Evolutionary conservation across 2,888 invertebrate genomes (phyloP), one percentile per base, ranked within the genome.

Genomic region (Liopterus haemorrhoidalis): DNA sequence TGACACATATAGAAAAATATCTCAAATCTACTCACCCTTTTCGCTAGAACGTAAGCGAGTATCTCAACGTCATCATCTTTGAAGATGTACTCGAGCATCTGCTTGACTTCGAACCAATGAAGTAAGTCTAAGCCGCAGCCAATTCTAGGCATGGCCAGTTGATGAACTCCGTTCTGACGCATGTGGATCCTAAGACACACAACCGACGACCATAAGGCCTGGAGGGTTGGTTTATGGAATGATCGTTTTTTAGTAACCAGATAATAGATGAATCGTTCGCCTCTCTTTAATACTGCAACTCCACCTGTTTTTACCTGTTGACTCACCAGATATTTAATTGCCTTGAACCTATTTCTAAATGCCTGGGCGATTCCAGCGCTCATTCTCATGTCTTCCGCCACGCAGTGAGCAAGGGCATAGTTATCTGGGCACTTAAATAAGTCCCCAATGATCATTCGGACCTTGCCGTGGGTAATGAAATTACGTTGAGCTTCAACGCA

Each of bases 141-240:
- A 16, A 37, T 37, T 16, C 22, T 37, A 2, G 37, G 37, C 25
- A 37, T 37, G 14, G 37, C 24, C 9, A 37, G 9, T 2, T 37
- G n/a, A 2, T n/a, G 22, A 4, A 37, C 25, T 14, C 24, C 3
- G 8, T 12, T 15, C 5, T 14, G 37, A 2, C 15, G 8, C 3
- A 15, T 16, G 5, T 12, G 14, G 4, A 25, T n/a, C 5, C 37
- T 14, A 6, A 37, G 9, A 15, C 4, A 4, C 5, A 4, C 2
- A 5, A 37, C 15, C 2, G 21, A 21, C 20, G 21, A 11, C 22
- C 11, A 15, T 1, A 22, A 14, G 3, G 15, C n/a, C 2, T 38
- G 14, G 11, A 12, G 4, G 2, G 15, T n/a, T 9, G 24, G 37
- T 5, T 16, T 4, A 15, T 22, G 2, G 2, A 11, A 8, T 2